Evolutionary conservation across 2,113 vertebrate genomes (phyloP), one percentile per base, ranked within the genome.

Genomic region (Heloderma charlesbogerti): DNA sequence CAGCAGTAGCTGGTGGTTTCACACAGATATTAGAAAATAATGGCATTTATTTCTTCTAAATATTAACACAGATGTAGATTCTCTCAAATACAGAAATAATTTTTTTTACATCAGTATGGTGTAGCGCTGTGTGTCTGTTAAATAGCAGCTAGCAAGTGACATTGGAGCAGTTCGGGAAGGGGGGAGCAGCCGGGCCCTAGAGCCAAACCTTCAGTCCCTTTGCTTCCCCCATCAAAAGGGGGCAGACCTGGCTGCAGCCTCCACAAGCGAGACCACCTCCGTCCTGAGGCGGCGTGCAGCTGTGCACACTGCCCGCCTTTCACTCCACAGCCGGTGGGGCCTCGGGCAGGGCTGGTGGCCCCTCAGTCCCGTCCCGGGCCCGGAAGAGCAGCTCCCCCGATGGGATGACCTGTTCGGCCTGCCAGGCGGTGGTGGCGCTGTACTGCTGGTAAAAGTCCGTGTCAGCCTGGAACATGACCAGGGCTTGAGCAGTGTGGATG

Each of bases 401-500:
- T 57, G 98, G 98, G 54, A 99, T 96, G 93, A 99, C 98, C 93
- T 99, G 98, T 92, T 98, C 98, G 0, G 98, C 83, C 0, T 98
- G 98, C 99, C 99, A 99, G 1, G 98, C 88, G 72, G 97, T 60
- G 8, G 98, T 93, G 0, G 97, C 71, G 0, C 98, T 95, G 0
- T 99, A 98, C 89, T 99, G 99, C 95, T 99, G 99, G 96, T 99
- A 99, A 95, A 99, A 99, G 97, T 99, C 99, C 0, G 99, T 98
- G 80, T 99, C 99, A 0, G 99, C 98, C 97, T 99, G 99, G 97
- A 99, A 99, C 99, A 99, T 99, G 96, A 99, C 99, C 93, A 99
- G 95, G 0, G 99, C 99, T 95, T 99, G 99, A 2, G 99, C 99
- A 0, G 99, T 99, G 98, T 99, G 99, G 95, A 99, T 99, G 90